Conservation (phyloP, 23 tunicate genomes). For the Trididemnum miniatum region DNA sequence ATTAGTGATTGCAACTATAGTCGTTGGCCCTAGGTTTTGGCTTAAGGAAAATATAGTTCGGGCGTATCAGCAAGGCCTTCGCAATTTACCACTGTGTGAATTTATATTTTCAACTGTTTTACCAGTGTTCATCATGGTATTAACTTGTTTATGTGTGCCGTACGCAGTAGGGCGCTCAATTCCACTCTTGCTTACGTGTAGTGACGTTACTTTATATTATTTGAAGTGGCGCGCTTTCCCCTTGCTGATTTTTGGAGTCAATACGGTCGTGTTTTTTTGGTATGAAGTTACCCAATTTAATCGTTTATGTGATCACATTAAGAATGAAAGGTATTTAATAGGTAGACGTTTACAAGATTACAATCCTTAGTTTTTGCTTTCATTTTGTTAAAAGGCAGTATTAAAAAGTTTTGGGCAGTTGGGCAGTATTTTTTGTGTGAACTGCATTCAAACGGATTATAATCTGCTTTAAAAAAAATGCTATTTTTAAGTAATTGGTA, state of each 20-base stretch:
- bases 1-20: constrained; percentile 25
- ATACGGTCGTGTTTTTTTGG: constrained; percentile 25
- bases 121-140: constrained; percentile 26
- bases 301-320: constrained; percentile 67
- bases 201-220: neutral
- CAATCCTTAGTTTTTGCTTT: constrained; percentile 54
- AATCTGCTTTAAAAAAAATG: no score
- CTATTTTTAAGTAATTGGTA: no score
- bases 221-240: constrained; percentile 58
- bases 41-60: constrained; percentile 51
- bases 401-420: no score
- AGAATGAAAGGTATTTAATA: constrained; percentile 69
- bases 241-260: constrained; percentile 16
- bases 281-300: constrained; percentile 69
- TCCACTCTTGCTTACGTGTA: constrained; percentile 18
- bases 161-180: constrained; percentile 41
- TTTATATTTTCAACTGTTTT: constrained; percentile 27
- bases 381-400: no score
- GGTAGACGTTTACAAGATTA: constrained; percentile 63
- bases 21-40: constrained; percentile 60
- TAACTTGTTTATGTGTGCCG: constrained; percentile 45
- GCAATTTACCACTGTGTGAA: constrained; percentile 28
- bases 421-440: no score
- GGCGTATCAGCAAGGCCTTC: constrained; percentile 63
- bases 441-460: no score